These are phyloP conservation scores for Chondrosia reniformis DNA, from an alignment of 37 sponge, comb jelly and placozoan genomes.

Conservation along the genomic window DNA sequence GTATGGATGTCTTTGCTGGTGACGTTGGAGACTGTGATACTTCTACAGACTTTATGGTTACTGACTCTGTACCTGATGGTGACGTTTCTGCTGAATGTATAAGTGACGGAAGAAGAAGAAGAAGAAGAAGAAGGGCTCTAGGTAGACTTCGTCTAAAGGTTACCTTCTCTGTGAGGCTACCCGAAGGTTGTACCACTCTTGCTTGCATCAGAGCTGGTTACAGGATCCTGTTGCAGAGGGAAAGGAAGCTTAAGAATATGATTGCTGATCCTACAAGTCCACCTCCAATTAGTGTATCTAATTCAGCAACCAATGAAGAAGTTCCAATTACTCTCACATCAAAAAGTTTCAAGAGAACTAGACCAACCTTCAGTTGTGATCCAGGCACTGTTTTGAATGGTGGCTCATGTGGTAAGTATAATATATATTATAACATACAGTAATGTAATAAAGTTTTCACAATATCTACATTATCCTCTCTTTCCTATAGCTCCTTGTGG, in stretches of 20 bases:
- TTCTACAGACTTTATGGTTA: background rate
- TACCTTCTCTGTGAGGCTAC: background rate
- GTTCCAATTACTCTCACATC: background rate
- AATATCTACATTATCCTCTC: background rate
- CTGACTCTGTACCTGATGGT: background rate
- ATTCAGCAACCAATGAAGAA: background rate
- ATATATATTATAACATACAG: no score
- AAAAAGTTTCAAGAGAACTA: background rate
- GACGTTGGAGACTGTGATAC: background rate
- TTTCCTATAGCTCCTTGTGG: background rate
- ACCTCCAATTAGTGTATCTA: background rate
- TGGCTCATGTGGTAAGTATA: background rate
- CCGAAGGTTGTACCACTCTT: background rate
- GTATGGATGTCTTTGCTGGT: background rate
- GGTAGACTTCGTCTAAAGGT: background rate
- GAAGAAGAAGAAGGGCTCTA: background rate
- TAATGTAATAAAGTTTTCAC: no score
- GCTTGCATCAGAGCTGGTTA: background rate
- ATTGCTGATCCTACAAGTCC: background rate
- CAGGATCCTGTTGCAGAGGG: background rate
- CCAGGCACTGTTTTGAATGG: background rate
- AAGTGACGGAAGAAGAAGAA: background rate
- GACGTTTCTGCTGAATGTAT: no score
- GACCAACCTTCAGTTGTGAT: background rate
- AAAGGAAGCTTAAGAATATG: background rate